Evolutionary conservation across 2,113 vertebrate genomes (phyloP).

Genomic region (Passer domesticus): DNA sequence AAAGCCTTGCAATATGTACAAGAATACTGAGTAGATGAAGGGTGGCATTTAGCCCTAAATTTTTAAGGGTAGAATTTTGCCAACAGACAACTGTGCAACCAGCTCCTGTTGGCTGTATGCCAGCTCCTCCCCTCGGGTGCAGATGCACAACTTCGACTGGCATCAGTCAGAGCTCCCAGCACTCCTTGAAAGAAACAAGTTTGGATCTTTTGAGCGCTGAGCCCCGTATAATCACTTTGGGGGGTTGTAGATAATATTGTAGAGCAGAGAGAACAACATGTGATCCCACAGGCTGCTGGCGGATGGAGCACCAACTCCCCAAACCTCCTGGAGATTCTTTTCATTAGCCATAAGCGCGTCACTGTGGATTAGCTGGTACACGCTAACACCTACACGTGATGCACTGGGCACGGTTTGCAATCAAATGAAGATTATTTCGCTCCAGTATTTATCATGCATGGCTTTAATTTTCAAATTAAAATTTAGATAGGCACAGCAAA

Average conservation of each 20-base stretch:
- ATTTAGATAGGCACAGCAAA: conserved; percentile 42
- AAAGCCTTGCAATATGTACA: neutral
- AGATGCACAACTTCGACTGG: neutral
- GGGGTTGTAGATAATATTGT: neutral
- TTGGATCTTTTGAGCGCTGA: conserved; percentile 24
- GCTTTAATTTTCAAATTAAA: conserved; percentile 67
- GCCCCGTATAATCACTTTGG: neutral
- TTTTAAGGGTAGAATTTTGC: neutral
- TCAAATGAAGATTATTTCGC: conserved; percentile 51
- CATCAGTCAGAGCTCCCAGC: neutral
- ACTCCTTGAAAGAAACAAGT: neutral
- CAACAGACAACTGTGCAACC: neutral
- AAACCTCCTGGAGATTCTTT: conserved; percentile 46
- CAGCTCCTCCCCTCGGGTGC: neutral
- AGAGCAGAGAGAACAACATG: neutral
- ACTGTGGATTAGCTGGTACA: conserved; percentile 46
- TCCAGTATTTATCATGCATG: conserved; percentile 29
- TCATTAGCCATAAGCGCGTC: conserved; percentile 16
- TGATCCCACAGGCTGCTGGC: neutral
- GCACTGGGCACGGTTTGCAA: neutral
- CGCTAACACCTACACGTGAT: conserved; percentile 20
- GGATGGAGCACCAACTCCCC: conserved; percentile 43
- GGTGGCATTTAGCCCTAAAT: neutral
- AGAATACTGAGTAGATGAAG: neutral
- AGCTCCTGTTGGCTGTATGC: neutral